Base-by-base conservation (phyloP, 1,140 invertebrate species). In the Antheraea pernyi region DNA sequence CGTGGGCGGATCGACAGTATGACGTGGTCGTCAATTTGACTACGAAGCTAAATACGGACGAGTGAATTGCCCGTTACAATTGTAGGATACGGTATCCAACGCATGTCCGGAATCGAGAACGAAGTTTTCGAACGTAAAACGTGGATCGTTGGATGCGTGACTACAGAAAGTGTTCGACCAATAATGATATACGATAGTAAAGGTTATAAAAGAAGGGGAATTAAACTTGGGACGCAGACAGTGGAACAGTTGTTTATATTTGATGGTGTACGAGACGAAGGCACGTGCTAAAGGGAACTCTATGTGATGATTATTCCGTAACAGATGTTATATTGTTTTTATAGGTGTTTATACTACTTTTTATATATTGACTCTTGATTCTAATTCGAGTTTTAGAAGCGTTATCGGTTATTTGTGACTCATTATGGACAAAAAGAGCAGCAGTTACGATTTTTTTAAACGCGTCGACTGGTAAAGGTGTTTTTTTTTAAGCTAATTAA, bases 1-100 rank as follows among this genome's bases (percentile, higher is more conserved):
- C 79, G 88, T 89, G 77, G 86, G 88, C 85, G 85, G 76, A 73
- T 71, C 74, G 77, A 85, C 82, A 75, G 78, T 86, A 82, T 91
- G 88, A 91, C 88, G 86, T 86, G 83, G 62, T 64, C 11, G 78
- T 81, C 79, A 78, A 87, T 75, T 69, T 70, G 71, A 75, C 63
- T 61, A 36, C 60, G 30, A 30, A 22, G 60, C 42, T 48, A 19
- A 19, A 46, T 48, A 46, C 39, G 39, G 64, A 19, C 42, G n/a
- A 30, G 59, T 30, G 30, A 61, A 61, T 61, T 22, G 22, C 67
- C 73, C 71, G 70, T 77, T 72, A 79, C 70, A 30, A 61, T 30
- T 13, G 30, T 36, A 16, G 30, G 30, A 16, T 22, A 81, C 77
- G 11, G 39, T 71, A 67, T 88, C 79, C 83, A 88, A 83, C 65